phyloP scores from a whole-genome alignment of 2,888 invertebrate genomes.

The Therioaphis trifolii region DNA sequence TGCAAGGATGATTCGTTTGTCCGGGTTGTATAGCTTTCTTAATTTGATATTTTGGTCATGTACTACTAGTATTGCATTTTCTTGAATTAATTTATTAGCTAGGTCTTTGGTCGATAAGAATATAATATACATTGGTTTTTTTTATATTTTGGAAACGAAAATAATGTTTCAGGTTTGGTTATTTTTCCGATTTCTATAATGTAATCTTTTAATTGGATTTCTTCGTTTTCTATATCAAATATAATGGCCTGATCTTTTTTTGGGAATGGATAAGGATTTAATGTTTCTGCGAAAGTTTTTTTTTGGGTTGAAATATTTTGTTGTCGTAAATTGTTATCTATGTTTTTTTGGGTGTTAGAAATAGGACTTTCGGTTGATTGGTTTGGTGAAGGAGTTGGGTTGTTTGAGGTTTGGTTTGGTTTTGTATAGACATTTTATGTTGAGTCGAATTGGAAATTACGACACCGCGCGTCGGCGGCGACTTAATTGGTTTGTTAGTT shows the following conservation, averaged over 20 bases:
- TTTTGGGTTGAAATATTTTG: background rate
- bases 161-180: background rate
- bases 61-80: no score
- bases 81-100: slow-evolving; percentile 11
- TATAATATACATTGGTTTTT: slow-evolving; percentile 3
- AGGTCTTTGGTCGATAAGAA: background rate
- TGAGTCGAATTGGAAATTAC: background rate
- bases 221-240: no score
- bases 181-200: no score
- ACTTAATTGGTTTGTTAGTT: no score
- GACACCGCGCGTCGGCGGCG: no score
- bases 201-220: no score
- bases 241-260: background rate
- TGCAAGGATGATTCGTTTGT: slow-evolving; percentile 2
- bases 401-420: background rate
- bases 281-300: slow-evolving; percentile 1
- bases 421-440: background rate
- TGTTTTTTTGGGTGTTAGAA: background rate
- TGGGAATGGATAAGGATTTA: background rate
- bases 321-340: background rate
- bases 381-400: background rate
- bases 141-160: background rate
- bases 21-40: no score
- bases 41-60: no score
- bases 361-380: background rate